These are phyloP conservation scores for Rhopalosiphum nymphaeae DNA, from an alignment of 2,888 invertebrate genomes.

Conservation along the genomic window DNA sequence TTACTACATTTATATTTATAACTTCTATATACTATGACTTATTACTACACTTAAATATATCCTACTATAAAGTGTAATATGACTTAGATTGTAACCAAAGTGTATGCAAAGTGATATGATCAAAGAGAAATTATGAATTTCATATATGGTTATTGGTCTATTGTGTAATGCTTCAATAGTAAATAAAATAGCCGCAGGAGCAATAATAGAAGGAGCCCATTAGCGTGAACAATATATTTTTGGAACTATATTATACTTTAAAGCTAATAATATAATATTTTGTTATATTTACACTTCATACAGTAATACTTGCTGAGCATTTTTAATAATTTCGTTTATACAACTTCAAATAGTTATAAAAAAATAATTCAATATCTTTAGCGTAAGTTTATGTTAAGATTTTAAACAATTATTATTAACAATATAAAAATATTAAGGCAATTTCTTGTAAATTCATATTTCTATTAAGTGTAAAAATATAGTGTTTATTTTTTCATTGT, in stretches of 20 bases:
- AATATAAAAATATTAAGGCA: not conserved
- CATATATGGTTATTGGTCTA: conserved; percentile 19
- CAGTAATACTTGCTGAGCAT: not conserved
- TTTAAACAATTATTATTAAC: not conserved
- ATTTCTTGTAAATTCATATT: not conserved
- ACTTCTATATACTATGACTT: not conserved
- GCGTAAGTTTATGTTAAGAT: not conserved
- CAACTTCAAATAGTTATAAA: not conserved
- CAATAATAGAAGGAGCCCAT: not conserved
- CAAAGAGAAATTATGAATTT: conserved; percentile 33
- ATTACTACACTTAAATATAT: not conserved
- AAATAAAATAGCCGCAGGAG: not conserved
- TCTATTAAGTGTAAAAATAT: not conserved
- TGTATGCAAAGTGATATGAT: conserved; percentile 36
- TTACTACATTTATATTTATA: not conserved
- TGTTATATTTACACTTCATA: not conserved
- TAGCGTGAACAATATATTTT: not conserved
- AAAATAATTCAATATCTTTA: not conserved
- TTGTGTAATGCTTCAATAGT: not conserved
- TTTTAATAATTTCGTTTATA: not conserved
- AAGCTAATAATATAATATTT: not conserved
- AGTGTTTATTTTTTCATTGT: not conserved
- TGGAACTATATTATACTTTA: not conserved
- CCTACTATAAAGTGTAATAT: not conserved
- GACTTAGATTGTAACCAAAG: conserved; percentile 17